Evolutionary conservation across 1,140 invertebrate genomes (phyloP), one percentile per base, ranked within the genome.

Genomic region (Drusus annulatus): DNA sequence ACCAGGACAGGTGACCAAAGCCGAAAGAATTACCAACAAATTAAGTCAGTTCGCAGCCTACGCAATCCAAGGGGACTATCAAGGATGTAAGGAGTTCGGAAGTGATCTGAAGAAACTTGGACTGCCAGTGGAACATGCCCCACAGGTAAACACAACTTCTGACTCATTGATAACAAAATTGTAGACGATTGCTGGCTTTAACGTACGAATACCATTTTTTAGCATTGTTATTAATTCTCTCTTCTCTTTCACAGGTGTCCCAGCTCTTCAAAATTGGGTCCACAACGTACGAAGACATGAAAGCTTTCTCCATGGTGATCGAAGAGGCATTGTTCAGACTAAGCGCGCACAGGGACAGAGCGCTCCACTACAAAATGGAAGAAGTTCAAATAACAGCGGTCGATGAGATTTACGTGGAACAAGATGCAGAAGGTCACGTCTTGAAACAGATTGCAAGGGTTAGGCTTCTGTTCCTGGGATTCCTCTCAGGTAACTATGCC

Each of bases 231-330:
- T n/a, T n/a, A n/a, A n/a, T n/a, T n/a, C n/a, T 19, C 25, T 60
- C n/a, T 23, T 21, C 3, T 60, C 19, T 25, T 45, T 7, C 13
- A 2, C 63, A 97, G 91, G 95, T 98, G 31, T 98, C 97, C 15
- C 97, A 99, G 89, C 91, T 99, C 50, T 95, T 99, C 86, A 99
- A 99, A 89, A 91, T 99, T 51, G 99, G 98, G 21, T 96, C 95
- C 0, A 93, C 97, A 83, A 94, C 89, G 86, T 98, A 94, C 86
- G 95, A 98, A 85, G 96, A 98, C 84, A 92, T 99, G 88, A 96
- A 97, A 85, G 93, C 95, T 86, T 99, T 99, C 89, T 96, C 96
- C 1, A 90, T 93, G 78, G 93, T 93, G 78, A 93, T 99, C 58
- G 98, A 99, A 87, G 97, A 99, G 89, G 93, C 94, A 56, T 89